These are phyloP conservation scores for Sorex maritimensis DNA, from an alignment of 2,797 vertebrate species.

Conservation along the genomic window DNA sequence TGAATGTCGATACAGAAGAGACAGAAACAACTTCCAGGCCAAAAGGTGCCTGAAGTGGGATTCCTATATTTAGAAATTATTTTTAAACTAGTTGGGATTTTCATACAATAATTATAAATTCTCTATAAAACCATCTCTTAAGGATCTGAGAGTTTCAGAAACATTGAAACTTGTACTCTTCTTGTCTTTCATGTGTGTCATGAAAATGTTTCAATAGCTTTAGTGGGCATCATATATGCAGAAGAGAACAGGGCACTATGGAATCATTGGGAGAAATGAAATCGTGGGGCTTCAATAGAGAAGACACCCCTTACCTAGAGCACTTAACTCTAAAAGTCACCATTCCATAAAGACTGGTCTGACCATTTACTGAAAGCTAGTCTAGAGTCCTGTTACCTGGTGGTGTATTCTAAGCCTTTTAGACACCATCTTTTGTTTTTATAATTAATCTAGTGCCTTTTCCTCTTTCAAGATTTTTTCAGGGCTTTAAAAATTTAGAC, in stretches of 20 bases:
- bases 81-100: conserved; percentile 62
- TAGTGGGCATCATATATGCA: conserved; percentile 43
- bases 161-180: conserved; percentile 51
- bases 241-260: conserved; percentile 68
- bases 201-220: conserved; percentile 25
- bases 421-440: conserved; percentile 55
- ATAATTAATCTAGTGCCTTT: conserved; percentile 67
- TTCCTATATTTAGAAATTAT: conserved; percentile 33
- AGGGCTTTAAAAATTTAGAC: conserved; percentile 73
- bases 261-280: conserved; percentile 78
- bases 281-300: conserved; percentile 66
- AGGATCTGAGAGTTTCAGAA: conserved; percentile 63
- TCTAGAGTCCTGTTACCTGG: conserved; percentile 68
- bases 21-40: conserved; percentile 7
- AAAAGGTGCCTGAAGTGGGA: conserved; percentile 34
- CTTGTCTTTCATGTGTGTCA: neutral
- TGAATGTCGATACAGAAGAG: neutral
- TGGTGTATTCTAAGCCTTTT: conserved; percentile 76
- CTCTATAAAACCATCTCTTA: conserved; percentile 57
- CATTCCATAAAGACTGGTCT: conserved; percentile 78
- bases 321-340: conserved; percentile 72
- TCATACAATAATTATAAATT: conserved; percentile 53
- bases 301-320: conserved; percentile 65
- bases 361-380: conserved; percentile 70
- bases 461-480: conserved; percentile 70